Evolutionary conservation across 2,888 invertebrate genomes (phyloP).

Genomic region (Microchrysa polita): DNA sequence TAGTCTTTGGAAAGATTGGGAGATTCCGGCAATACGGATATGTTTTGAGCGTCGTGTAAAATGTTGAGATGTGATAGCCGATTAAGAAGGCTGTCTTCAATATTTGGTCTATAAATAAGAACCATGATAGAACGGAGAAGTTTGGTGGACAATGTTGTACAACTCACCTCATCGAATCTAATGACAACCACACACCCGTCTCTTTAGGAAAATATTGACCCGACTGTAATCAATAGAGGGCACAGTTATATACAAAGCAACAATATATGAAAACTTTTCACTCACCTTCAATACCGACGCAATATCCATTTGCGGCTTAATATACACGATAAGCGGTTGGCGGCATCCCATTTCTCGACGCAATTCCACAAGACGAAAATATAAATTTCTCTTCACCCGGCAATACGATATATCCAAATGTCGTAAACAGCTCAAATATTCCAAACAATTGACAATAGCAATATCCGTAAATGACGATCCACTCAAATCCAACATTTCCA

Average conservation of each 20-base stretch:
- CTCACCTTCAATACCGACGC: background rate
- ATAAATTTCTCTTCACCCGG: background rate
- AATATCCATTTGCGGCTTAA: background rate
- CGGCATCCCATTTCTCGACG: background rate
- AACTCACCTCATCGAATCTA: background rate
- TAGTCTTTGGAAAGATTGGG: background rate
- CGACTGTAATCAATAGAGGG: background rate
- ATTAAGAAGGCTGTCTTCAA: background rate
- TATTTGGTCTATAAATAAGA: background rate
- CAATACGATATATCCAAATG: constrained; percentile 25
- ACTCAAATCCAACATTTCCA: constrained; percentile 25
- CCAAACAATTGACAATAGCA: background rate
- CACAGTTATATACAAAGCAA: too few species aligned
- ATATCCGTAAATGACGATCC: constrained; percentile 1
- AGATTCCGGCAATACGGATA: background rate
- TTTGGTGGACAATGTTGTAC: background rate
- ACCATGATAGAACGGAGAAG: too few species aligned
- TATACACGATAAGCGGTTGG: background rate
- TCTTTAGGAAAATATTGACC: background rate
- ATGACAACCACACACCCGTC: background rate
- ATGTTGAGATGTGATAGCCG: background rate
- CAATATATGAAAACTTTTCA: background rate
- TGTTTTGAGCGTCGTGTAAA: background rate
- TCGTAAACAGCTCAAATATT: background rate
- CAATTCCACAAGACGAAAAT: background rate